These are phyloP conservation scores for Phocides pigmalion DNA, from an alignment of 1,140 invertebrate genomes.

Conservation along the genomic window DNA sequence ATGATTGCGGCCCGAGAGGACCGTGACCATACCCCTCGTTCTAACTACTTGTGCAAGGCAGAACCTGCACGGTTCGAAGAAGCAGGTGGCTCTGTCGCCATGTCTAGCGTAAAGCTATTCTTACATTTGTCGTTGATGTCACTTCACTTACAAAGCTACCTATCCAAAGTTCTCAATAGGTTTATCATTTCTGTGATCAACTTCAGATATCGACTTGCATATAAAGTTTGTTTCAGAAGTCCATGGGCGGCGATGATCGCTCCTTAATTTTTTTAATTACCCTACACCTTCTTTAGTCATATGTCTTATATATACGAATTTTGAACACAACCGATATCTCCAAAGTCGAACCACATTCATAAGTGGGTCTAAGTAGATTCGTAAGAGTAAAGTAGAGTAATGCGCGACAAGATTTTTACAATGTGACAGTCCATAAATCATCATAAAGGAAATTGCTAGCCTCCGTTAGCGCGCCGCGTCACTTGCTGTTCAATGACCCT, in stretches of 20 bases:
- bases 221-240: no score
- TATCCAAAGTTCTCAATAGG: no score
- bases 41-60: no score
- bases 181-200: no score
- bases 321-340: not conserved
- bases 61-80: no score
- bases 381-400: not conserved
- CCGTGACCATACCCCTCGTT: conserved; percentile 37
- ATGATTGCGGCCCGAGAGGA: conserved; percentile 50
- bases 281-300: conserved; percentile 1
- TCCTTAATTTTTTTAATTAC: conserved; percentile 20
- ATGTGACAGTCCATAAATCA: conserved; percentile 25
- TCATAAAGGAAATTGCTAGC: conserved; percentile 28
- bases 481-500: conserved; percentile 33
- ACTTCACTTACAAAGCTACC: no score
- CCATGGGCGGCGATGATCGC: no score
- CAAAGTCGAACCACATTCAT: conserved; percentile 1
- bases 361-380: not conserved
- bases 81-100: no score
- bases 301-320: not conserved
- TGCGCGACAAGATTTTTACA: conserved; percentile 26
- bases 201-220: no score
- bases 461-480: conserved; percentile 23
- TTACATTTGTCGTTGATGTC: no score
- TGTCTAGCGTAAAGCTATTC: no score